Evolutionary conservation across 92 coral and sea anemone genomes (phyloP).

Genomic region (Metridium senile): DNA sequence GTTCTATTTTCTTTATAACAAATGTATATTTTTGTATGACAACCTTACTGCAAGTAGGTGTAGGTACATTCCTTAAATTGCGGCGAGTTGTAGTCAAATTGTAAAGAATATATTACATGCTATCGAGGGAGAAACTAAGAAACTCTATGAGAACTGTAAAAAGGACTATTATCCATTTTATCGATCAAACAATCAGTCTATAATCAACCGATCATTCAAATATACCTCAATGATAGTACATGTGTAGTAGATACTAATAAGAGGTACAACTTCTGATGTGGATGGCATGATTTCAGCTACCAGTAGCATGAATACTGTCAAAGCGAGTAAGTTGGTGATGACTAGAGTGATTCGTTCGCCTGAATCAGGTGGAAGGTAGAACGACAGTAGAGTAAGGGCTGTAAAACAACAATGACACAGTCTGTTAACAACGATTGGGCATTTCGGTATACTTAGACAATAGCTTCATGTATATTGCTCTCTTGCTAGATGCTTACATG

Average conservation of each 20-base stretch:
- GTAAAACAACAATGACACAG: background rate
- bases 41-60: no score
- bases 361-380: conserved; percentile 90
- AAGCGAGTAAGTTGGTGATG: conserved; percentile 78
- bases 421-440: background rate
- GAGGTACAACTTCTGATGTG: conserved; percentile 82
- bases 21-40: no score
- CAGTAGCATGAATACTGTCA: conserved; percentile 83
- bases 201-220: no score
- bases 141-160: no score
- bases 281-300: conserved; percentile 94
- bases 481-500: no score
- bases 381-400: conserved; percentile 70
- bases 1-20: no score
- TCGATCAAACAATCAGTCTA: background rate
- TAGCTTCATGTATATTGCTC: no score
- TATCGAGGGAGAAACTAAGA: no score
- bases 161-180: background rate
- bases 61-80: no score
- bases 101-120: no score
- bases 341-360: conserved; percentile 91
- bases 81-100: no score
- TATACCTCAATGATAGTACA: conserved; percentile 70
- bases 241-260: conserved; percentile 77
- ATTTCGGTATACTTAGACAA: background rate